These are phyloP conservation scores for Lasius platythorax DNA, from an alignment of 2,888 invertebrate species.

Conservation along the genomic window DNA sequence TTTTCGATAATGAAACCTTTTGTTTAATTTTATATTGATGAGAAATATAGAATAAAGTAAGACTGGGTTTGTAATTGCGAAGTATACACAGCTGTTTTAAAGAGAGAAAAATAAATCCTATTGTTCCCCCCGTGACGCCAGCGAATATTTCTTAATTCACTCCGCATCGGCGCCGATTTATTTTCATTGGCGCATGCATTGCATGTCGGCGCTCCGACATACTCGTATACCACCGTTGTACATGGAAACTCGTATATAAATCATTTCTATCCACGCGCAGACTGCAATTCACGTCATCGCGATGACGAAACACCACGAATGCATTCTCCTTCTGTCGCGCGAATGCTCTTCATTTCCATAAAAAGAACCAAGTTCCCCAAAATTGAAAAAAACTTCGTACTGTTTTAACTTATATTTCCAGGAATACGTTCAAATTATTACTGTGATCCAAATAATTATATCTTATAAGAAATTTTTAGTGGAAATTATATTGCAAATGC, in stretches of 20 bases:
- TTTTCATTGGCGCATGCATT: conserved; percentile 69
- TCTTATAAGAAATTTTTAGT: not conserved
- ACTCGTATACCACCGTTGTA: conserved; percentile 49
- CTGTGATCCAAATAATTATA: not conserved
- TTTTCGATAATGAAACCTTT: not conserved
- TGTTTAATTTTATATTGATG: conserved; percentile 16
- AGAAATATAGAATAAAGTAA: conserved; percentile 12
- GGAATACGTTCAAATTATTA: not conserved
- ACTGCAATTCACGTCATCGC: conserved; percentile 73
- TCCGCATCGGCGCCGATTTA: conserved; percentile 67
- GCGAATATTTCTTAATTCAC: conserved; percentile 74
- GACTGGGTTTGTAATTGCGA: conserved; percentile 1
- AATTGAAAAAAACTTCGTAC: conserved; percentile 12
- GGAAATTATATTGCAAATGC: not conserved
- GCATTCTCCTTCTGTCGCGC: conserved; percentile 48
- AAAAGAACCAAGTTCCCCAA: conserved; percentile 14
- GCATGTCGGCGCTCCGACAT: conserved; percentile 56
- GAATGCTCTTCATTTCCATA: conserved; percentile 50
- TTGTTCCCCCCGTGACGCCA: conserved; percentile 37
- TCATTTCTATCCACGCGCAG: conserved; percentile 68
- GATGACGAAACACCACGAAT: conserved; percentile 73
- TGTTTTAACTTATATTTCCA: conserved; percentile 17
- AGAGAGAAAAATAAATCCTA: conserved; percentile 24
- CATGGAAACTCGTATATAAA: conserved; percentile 67
- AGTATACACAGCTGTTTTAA: conserved; percentile 6